Conservation (phyloP, 2,113 vertebrate species). For the Porphyrio hochstetteri region DNA sequence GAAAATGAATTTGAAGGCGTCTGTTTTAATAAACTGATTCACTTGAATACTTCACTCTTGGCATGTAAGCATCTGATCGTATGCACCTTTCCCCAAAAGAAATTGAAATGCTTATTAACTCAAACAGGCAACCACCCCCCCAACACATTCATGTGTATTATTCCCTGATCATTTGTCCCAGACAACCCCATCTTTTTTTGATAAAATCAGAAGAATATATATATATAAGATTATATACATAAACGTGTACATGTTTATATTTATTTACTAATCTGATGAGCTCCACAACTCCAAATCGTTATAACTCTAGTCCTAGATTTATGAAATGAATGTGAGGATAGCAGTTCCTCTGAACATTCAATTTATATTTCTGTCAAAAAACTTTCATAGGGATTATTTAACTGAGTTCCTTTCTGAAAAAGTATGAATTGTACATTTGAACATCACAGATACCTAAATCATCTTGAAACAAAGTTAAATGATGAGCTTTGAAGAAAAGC, state of each 20-base stretch:
- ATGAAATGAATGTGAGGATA: neutral
- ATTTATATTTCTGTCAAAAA: neutral
- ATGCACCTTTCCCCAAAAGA: neutral
- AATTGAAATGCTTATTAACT: neutral
- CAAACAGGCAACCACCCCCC: neutral
- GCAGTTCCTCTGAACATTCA: neutral
- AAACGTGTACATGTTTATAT: neutral
- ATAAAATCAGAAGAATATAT: neutral
- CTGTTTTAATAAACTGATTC: neutral
- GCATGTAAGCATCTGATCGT: neutral
- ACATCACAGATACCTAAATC: neutral
- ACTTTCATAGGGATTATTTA: neutral
- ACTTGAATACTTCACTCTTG: neutral
- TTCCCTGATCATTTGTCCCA: neutral
- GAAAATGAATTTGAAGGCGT: neutral
- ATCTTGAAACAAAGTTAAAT: neutral
- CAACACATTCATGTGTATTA: neutral
- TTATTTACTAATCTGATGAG: neutral
- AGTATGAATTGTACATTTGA: neutral
- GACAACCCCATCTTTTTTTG: neutral
- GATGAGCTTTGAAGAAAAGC: neutral
- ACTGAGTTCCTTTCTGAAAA: neutral
- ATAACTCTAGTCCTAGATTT: neutral
- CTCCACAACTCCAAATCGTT: neutral
- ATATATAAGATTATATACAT: neutral